phyloP scores from a whole-genome alignment of 2,888 invertebrate species.

The Callyntrura sp. region DNA sequence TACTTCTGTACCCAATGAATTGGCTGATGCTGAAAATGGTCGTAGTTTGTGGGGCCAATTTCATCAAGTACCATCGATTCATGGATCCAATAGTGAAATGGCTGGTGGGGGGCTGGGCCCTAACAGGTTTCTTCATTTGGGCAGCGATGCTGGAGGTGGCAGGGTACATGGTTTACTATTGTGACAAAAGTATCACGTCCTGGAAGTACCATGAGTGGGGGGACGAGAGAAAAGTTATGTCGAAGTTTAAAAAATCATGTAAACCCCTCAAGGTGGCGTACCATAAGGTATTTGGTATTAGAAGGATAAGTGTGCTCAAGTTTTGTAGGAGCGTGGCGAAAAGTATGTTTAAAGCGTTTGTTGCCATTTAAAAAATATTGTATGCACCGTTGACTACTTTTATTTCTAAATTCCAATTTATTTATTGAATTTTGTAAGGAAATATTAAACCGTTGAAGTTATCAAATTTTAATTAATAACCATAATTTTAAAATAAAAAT shows the following conservation, averaged over 20 bases:
- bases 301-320: slow-evolving; percentile 61
- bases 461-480: no score
- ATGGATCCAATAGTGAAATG: slow-evolving; percentile 36
- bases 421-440: no score
- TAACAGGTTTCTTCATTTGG: slow-evolving; percentile 55
- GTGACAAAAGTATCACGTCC: slow-evolving; percentile 28
- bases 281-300: slow-evolving; percentile 62
- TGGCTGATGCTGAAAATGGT: slow-evolving; percentile 69
- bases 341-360: slow-evolving; percentile 62
- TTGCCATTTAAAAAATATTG: slow-evolving; percentile 52
- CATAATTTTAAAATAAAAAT: no score
- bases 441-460: no score
- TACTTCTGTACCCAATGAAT: slow-evolving; percentile 56
- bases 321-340: slow-evolving; percentile 65
- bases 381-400: no score
- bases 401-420: no score
- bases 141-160: slow-evolving; percentile 6
- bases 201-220: slow-evolving; percentile 74
- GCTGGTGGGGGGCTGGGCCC: slow-evolving; percentile 32
- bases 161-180: slow-evolving; percentile 41
- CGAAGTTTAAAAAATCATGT: slow-evolving; percentile 64
- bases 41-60: slow-evolving; percentile 52
- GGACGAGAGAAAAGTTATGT: slow-evolving; percentile 55
- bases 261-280: slow-evolving; percentile 58
- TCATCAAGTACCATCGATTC: slow-evolving; percentile 51